Base-by-base conservation (phyloP, 1,140 invertebrate species). In the Thaumatotibia leucotreta region DNA sequence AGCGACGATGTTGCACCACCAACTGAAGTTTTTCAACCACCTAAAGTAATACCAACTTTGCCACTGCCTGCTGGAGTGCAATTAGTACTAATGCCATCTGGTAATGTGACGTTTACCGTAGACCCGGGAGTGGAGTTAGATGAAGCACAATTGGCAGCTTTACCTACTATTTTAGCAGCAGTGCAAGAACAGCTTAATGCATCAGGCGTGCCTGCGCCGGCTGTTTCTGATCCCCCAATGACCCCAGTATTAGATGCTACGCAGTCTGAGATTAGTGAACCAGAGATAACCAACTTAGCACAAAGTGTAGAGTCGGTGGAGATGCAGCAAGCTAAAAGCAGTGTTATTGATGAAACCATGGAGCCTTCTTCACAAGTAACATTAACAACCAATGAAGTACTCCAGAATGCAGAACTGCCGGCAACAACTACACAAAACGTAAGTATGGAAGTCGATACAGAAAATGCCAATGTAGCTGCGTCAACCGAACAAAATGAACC, bases 31-130 rank as follows among this genome's bases (percentile, higher is more conserved):
- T 54, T 63, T 17, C 58, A 49, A 54, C 2, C 20, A 17, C 22
- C 39, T 4, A 45, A 58, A 58, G 20, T 65, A 8, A 32, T 35
- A 11, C 64, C 64, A 6, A 54, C 64, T 29, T 23, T 52, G 24
- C 22, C 65, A 4, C 10, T 79, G 54, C 82, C 82, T n/a, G 49
- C 52, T 9, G 80, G 81, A n/a, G 73, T 83, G 6, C 67, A 77
- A 20, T 63, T 87, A 61, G 54, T 76, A 4, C 52, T 80, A 23
- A 50, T 76, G 63, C 75, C 75, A 10, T 73, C 75, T 68, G 68
- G 68, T 17, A 63, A 75, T 45, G 31, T 84, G 11, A 74, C 68
- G 5, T 67, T 76, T n/a, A 64, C 67, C 29, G 49, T 83, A 11
- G 67, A 78, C 8, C 72, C 76, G 0, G 73, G 66, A 14, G 52